Evolutionary conservation across 2,888 invertebrate species (phyloP).

Genomic region (Xanthorhoe designata): DNA sequence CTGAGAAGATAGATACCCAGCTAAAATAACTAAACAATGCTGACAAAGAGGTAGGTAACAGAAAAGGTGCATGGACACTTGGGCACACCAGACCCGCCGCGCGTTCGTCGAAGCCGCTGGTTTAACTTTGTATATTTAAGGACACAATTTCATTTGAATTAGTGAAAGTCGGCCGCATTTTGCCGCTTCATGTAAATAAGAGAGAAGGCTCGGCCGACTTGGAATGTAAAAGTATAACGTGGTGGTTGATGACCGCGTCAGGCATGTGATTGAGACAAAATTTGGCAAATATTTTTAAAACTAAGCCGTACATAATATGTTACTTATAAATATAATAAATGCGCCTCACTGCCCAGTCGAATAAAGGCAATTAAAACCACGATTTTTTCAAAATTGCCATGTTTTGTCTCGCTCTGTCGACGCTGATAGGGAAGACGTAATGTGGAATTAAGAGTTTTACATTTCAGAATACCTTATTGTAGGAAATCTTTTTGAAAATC

Average conservation of each 20-base stretch:
- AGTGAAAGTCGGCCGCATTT: slow-evolving; percentile 41
- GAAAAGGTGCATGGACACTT: background rate
- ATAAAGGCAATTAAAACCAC: slow-evolving; percentile 39
- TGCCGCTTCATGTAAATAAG: slow-evolving; percentile 59
- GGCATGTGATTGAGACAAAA: slow-evolving; percentile 45
- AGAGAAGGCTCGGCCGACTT: slow-evolving; percentile 50
- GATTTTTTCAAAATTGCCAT: slow-evolving; percentile 34
- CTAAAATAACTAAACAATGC: background rate
- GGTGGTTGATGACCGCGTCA: slow-evolving; percentile 46
- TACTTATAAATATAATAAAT: slow-evolving; percentile 36
- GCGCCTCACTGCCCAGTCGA: slow-evolving; percentile 37
- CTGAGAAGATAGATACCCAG: background rate
- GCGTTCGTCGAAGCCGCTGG: slow-evolving; percentile 9
- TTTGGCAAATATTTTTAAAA: slow-evolving; percentile 45
- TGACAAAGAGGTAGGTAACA: background rate
- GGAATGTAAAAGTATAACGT: slow-evolving; percentile 44
- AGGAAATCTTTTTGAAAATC: slow-evolving; percentile 35
- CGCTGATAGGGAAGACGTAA: slow-evolving; percentile 41
- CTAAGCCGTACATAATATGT: slow-evolving; percentile 36
- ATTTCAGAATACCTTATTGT: slow-evolving; percentile 35
- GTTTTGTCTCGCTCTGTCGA: slow-evolving; percentile 46
- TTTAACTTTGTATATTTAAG: slow-evolving; percentile 38
- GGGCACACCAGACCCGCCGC: slow-evolving; percentile 22
- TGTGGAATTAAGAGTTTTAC: slow-evolving; percentile 40
- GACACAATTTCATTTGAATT: slow-evolving; percentile 27